Evolutionary conservation across 2,797 vertebrate genomes (phyloP).

Genomic region (Fratercula arctica): DNA sequence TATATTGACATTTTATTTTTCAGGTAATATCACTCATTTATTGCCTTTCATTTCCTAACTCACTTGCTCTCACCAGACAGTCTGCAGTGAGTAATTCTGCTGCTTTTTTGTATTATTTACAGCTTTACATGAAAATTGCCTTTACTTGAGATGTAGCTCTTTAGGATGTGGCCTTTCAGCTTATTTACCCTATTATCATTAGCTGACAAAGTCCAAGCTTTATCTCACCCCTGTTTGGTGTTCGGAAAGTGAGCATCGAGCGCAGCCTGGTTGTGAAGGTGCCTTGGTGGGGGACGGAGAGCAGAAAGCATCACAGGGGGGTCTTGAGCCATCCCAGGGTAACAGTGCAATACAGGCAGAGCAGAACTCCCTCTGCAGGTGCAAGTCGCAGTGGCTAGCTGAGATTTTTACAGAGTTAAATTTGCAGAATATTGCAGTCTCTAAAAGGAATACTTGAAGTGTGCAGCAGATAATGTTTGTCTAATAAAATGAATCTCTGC

Average conservation of each 20-base stretch:
- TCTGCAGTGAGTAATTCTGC: not conserved
- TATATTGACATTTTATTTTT: conserved; percentile 51
- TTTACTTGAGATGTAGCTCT: not conserved
- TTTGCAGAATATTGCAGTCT: not conserved
- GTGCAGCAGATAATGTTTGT: not conserved
- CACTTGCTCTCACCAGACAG: not conserved
- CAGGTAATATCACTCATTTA: not conserved
- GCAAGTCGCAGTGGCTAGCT: fast-evolving
- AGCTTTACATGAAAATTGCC: not conserved
- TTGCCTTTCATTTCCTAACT: not conserved
- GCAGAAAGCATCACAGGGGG: not conserved
- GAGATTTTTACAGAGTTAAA: not conserved
- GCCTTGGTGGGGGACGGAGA: not conserved
- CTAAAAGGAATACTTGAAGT: not conserved
- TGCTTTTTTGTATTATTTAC: not conserved
- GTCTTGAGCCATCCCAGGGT: not conserved
- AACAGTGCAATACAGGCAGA: not conserved
- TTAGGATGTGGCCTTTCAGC: not conserved
- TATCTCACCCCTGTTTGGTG: not conserved
- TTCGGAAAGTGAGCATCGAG: not conserved
- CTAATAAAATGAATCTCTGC: not conserved
- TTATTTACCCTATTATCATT: not conserved
- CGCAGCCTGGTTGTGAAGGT: not conserved
- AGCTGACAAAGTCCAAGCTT: not conserved
- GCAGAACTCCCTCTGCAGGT: not conserved